Percentiles rank a stretch among this genome's conserved stretches.
These are phyloP conservation scores for Apus apus DNA, from an alignment of 2,113 vertebrate genomes.

Conservation along the genomic window DNA sequence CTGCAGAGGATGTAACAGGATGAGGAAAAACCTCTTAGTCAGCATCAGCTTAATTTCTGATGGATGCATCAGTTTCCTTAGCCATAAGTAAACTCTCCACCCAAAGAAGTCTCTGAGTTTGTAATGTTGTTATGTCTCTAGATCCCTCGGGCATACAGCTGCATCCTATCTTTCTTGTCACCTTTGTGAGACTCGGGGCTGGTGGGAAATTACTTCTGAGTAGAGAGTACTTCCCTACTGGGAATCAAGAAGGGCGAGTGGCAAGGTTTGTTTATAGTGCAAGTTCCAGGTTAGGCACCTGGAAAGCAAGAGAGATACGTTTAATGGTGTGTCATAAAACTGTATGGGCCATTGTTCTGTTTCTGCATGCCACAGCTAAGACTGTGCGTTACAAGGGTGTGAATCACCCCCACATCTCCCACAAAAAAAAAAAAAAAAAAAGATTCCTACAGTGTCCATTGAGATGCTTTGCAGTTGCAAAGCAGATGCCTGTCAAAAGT, in stretches of 20 bases:
- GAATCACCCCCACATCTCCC: background rate
- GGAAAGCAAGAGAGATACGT: background rate
- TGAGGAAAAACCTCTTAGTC: slow-evolving; percentile 65
- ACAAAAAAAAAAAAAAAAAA: background rate
- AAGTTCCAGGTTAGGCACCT: background rate
- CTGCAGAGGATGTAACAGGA: slow-evolving; percentile 46
- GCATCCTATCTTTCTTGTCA: slow-evolving; percentile 39
- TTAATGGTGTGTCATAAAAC: background rate
- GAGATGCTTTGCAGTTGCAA: background rate
- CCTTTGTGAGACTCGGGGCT: background rate
- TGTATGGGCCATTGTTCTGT: background rate
- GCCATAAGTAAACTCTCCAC: slow-evolving; percentile 27
- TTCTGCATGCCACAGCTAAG: background rate
- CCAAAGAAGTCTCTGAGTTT: background rate
- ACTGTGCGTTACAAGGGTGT: background rate
- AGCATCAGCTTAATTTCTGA: slow-evolving; percentile 46
- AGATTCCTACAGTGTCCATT: background rate
- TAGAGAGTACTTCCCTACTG: background rate
- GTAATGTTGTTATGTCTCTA: background rate
- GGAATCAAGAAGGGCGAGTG: accelerated
- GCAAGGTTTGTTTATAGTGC: background rate
- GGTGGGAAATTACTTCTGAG: background rate
- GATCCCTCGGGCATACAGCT: slow-evolving; percentile 46
- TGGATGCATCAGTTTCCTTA: slow-evolving; percentile 56
- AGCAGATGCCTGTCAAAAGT: background rate